Percentiles rank a stretch among this genome's conserved stretches.
Conservation (phyloP, 1,140 invertebrate genomes). For the Ruditapes philippinarum region DNA sequence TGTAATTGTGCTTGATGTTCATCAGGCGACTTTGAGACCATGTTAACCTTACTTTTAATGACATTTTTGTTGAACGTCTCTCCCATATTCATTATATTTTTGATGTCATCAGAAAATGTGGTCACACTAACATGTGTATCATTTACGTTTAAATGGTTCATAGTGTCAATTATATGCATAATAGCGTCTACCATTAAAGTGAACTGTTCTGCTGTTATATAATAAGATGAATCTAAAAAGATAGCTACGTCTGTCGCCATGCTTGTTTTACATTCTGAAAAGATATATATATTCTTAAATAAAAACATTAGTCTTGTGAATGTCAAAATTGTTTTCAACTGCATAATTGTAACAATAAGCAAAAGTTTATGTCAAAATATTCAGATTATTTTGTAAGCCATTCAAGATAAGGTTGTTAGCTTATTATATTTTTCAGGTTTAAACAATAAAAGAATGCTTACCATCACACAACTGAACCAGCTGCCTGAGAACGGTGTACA, state of each 20-base stretch:
- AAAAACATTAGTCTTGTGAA: too few species aligned
- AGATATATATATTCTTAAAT: too few species aligned
- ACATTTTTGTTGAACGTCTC: neutral
- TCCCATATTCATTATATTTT: neutral
- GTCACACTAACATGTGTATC: neutral
- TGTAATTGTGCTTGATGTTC: neutral
- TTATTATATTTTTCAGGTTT: too few species aligned
- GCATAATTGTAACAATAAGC: too few species aligned
- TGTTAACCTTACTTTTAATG: neutral
- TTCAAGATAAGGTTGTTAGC: too few species aligned
- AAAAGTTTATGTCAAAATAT: too few species aligned
- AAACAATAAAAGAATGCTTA: too few species aligned
- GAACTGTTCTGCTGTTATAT: neutral
- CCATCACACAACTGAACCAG: too few species aligned
- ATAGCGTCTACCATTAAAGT: neutral
- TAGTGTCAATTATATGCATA: neutral
- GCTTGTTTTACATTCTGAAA: slow-evolving; percentile 13
- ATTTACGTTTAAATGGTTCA: neutral
- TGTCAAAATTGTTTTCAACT: too few species aligned
- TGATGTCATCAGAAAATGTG: neutral
- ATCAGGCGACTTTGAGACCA: neutral
- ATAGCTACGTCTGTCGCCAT: neutral
- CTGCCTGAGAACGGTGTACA: too few species aligned
- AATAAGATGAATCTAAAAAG: neutral
- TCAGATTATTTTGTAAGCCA: too few species aligned